Conservation (phyloP, 2,888 invertebrate species). For the Uloborus plumipes region DNA sequence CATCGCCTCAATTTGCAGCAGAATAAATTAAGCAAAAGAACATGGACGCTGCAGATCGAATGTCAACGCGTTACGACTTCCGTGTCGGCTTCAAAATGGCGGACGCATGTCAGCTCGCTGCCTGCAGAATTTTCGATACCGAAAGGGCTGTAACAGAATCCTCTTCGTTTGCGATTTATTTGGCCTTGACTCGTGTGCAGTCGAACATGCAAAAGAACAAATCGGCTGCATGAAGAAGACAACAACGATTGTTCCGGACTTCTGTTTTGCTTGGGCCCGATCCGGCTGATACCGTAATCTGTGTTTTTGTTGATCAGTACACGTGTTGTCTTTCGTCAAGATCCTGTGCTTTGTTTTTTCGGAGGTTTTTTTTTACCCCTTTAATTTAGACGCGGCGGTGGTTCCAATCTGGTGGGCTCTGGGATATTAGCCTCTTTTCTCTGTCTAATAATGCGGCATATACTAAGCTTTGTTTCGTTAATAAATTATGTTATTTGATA, state of each 20-base stretch:
- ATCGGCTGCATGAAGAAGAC: neutral
- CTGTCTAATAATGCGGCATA: neutral
- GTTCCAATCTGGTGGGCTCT: constrained; percentile 32
- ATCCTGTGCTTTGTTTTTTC: constrained; percentile 16
- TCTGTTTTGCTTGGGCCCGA: neutral
- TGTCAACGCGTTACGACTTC: constrained; percentile 12
- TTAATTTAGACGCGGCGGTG: constrained; percentile 45
- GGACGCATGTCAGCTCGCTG: neutral
- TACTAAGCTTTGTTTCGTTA: constrained; percentile 31
- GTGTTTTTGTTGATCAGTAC: constrained; percentile 3
- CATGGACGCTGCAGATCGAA: constrained; percentile 29
- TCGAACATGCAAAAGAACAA: no score
- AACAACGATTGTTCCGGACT: constrained; percentile 33
- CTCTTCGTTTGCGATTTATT: neutral
- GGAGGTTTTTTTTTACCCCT: constrained; percentile 4
- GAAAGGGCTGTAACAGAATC: neutral
- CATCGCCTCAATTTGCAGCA: constrained; percentile 41
- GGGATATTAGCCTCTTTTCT: constrained; percentile 2
- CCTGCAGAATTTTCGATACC: neutral
- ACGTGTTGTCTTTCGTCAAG: constrained; percentile 54
- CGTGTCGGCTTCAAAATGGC: constrained; percentile 42
- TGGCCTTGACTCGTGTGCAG: constrained; percentile 8
- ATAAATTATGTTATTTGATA: constrained; percentile 41
- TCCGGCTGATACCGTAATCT: neutral
- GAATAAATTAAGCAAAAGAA: constrained; percentile 46